Evolutionary conservation across 2,113 vertebrate species (phyloP).

Genomic region (Aegotheles bennettii): DNA sequence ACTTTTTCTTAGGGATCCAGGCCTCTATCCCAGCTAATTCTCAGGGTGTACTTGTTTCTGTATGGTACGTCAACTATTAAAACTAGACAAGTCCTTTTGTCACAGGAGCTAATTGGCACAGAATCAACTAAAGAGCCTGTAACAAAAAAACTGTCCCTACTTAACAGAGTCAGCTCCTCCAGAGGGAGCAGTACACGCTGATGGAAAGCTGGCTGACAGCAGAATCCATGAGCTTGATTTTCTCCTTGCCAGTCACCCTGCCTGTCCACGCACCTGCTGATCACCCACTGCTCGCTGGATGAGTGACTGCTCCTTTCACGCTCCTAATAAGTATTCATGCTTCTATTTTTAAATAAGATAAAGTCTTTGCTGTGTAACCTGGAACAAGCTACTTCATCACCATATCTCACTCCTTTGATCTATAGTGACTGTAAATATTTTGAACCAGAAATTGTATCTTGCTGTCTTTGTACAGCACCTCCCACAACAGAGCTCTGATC

Average conservation of each 20-base stretch:
- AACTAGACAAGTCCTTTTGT: neutral
- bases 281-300: neutral
- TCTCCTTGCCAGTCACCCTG: neutral
- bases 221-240: neutral
- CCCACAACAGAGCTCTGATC: neutral
- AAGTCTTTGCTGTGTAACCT: neutral
- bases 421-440: neutral
- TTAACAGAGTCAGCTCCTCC: neutral
- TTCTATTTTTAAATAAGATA: neutral
- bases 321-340: neutral
- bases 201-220: neutral
- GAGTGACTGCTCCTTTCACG: neutral
- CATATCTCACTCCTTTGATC: neutral
- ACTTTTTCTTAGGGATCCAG: neutral
- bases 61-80: neutral
- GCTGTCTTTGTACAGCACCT: neutral
- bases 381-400: neutral
- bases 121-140: neutral
- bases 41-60: neutral
- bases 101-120: neutral
- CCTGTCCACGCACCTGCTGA: neutral
- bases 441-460: neutral
- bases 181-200: neutral
- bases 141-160: neutral
- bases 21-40: neutral